Evolutionary conservation across 2,888 invertebrate genomes (phyloP), one percentile per base, ranked within the genome.

Genomic region (Trachelus iudaicus): DNA sequence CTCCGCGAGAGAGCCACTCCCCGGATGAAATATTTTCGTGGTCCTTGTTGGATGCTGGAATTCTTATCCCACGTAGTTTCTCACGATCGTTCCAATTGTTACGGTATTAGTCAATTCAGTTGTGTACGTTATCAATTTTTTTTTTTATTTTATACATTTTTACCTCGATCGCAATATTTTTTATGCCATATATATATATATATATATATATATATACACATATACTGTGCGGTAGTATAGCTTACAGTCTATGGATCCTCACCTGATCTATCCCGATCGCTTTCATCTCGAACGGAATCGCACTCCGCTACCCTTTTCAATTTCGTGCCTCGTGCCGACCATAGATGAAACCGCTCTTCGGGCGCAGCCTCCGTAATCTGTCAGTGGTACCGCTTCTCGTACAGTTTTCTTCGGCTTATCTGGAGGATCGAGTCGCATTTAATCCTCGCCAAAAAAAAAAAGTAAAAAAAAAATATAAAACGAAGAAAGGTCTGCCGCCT

Each of bases 371-470:
- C 85, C 87, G 86, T 88, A 89, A 89, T 89, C 89, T 88, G 89
- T 89, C 88, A 89, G 86, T 86, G 86, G 86, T 87, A 87, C 87
- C 85, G 85, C 88, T 86, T 87, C 87, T 76, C 83, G 81, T 84
- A 85, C 84, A 85, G 85, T 88, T 88, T 87, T 86, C 88, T 87
- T 83, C 85, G 83, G 87, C 89, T 89, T 90, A 90, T 90, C 87
- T 23, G 89, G 85, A 85, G 87, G 87, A 90, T 90, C 90, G 89
- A 87, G 85, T 88, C 85, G 88, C 89, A 87, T 90, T 90, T 89
- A 90, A 90, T 90, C 89, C 87, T 80, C 73, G 87, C 87, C 87
- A 88, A 89, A 88, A 89, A 88, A 88, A 40, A 56, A 40, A 6
- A 6, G 6, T 0, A 15, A 40, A 15, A 40, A 15, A 40, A 40